These are phyloP conservation scores for Natator depressus DNA, from an alignment of 2,113 vertebrate genomes.

Conservation along the genomic window DNA sequence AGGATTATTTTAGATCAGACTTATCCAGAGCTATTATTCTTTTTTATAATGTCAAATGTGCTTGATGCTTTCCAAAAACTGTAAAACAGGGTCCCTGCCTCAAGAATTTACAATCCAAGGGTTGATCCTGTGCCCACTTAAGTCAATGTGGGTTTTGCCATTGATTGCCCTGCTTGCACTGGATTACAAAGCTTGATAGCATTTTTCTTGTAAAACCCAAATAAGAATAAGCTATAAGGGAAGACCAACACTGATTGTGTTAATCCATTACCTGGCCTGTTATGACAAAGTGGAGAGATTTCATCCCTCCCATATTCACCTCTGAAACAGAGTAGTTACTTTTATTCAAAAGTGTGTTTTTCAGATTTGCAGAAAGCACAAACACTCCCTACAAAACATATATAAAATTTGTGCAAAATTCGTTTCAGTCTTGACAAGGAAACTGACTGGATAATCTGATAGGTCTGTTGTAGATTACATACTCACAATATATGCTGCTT, in stretches of 20 bases:
- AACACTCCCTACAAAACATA: background rate
- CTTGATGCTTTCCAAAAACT: background rate
- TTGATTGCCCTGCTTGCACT: conserved; percentile 32
- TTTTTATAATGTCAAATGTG: background rate
- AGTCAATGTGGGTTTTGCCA: conserved; percentile 34
- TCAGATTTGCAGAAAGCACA: background rate
- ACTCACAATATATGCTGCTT: background rate
- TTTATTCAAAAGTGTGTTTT: conserved; percentile 28
- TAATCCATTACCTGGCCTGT: background rate
- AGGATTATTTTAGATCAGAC: conserved; percentile 3
- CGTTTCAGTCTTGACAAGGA: background rate
- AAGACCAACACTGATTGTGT: background rate
- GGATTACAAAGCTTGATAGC: conserved; percentile 34
- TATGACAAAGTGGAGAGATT: background rate
- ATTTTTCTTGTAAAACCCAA: conserved; percentile 34
- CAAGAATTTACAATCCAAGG: accelerated
- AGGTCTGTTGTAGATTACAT: background rate
- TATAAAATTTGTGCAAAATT: background rate
- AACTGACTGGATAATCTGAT: conserved; percentile 3
- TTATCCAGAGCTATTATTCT: background rate
- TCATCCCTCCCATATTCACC: background rate
- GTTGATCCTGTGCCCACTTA: conserved; percentile 29
- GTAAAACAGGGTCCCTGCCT: background rate
- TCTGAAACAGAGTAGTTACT: background rate
- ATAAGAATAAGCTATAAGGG: conserved; percentile 23